Evolutionary conservation across 2,113 vertebrate genomes (phyloP).

Genomic region (Chitala chitala): DNA sequence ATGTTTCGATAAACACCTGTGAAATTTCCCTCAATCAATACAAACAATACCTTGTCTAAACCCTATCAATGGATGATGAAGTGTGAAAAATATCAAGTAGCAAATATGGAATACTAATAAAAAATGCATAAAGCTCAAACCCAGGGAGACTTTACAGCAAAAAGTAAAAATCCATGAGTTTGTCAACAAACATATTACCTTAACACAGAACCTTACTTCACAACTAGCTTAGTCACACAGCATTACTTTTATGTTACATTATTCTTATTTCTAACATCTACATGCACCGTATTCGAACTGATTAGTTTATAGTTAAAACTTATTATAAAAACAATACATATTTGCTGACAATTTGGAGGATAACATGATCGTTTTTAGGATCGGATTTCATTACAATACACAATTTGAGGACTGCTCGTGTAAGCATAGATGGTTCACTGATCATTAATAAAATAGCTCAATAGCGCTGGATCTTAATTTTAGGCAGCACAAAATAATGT

Average conservation of each 20-base stretch:
- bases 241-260: neutral
- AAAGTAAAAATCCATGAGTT: neutral
- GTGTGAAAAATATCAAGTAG: conserved; percentile 5
- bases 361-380: too few species aligned
- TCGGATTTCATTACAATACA: too few species aligned
- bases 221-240: neutral
- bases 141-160: neutral
- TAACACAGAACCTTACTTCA: neutral
- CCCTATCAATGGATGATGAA: neutral
- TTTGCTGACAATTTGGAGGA: too few species aligned
- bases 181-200: neutral
- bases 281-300: too few species aligned
- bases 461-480: too few species aligned
- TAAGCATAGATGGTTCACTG: too few species aligned
- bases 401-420: too few species aligned
- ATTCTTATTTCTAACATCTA: neutral
- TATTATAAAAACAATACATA: too few species aligned
- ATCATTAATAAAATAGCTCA: too few species aligned
- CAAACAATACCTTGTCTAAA: neutral
- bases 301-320: too few species aligned
- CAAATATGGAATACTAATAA: conserved; percentile 12
- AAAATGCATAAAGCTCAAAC: conserved; percentile 5
- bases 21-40: conserved; percentile 10
- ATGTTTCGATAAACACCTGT: conserved; percentile 10
- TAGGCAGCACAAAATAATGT: too few species aligned